These are phyloP conservation scores for Dioctria rufipes DNA, from an alignment of 2,888 invertebrate genomes.

Conservation along the genomic window DNA sequence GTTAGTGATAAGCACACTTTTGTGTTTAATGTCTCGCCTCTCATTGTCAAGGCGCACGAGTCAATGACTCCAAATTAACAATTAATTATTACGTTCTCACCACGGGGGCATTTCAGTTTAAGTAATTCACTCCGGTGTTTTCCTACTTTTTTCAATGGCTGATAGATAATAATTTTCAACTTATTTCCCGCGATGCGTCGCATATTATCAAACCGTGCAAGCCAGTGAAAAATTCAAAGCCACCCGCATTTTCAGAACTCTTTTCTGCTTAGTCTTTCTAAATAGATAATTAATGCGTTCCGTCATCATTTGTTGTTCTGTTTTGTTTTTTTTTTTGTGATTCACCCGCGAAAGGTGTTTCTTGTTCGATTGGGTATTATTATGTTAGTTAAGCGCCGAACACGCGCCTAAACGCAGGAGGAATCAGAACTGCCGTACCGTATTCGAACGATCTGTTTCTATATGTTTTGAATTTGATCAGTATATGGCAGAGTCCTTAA, in stretches of 20 bases:
- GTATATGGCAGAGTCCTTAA: slow-evolving; percentile 21
- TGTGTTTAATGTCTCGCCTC: background rate
- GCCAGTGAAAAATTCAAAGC: background rate
- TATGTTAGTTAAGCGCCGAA: background rate
- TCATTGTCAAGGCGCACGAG: slow-evolving; percentile 35
- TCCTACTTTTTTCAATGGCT: slow-evolving; percentile 9
- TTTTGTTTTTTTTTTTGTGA: slow-evolving; percentile 1
- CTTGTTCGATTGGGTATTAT: background rate
- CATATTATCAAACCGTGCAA: slow-evolving; percentile 6
- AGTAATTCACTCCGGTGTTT: background rate
- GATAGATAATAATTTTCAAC: background rate
- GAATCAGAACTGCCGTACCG: no score
- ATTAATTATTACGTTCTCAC: slow-evolving; percentile 1
- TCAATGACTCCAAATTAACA: background rate
- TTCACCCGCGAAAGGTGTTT: slow-evolving; percentile 40
- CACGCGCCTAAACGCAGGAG: background rate
- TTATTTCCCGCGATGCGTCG: background rate
- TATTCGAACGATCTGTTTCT: no score
- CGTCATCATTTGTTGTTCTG: background rate
- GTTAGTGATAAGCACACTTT: background rate
- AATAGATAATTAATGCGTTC: background rate
- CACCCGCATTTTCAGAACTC: slow-evolving; percentile 41
- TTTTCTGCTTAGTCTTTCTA: background rate
- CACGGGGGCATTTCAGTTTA: slow-evolving; percentile 11
- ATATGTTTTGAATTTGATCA: slow-evolving; percentile 10